phyloP scores from a whole-genome alignment of 2,113 vertebrate species.

The Sarotherodon lohbergeri region DNA sequence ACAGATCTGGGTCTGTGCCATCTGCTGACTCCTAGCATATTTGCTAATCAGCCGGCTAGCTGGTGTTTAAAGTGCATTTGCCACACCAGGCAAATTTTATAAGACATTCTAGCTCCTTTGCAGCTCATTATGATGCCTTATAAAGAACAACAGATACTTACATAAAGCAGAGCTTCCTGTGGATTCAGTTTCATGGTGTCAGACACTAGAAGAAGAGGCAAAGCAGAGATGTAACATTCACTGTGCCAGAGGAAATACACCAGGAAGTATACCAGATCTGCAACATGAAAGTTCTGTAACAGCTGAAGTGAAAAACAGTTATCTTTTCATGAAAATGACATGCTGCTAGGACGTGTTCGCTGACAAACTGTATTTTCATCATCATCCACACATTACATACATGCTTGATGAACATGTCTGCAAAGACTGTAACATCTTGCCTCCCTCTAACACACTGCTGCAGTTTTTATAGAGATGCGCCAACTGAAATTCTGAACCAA shows the following conservation, averaged over 20 bases:
- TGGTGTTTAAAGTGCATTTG: neutral
- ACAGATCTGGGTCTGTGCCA: neutral
- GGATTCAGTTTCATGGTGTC: conserved; percentile 90
- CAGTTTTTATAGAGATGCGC: neutral
- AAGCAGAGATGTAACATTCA: neutral
- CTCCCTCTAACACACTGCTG: neutral
- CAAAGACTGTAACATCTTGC: neutral
- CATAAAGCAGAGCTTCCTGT: conserved; percentile 86
- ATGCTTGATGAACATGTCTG: neutral
- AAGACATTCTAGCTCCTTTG: neutral
- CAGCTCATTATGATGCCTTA: neutral
- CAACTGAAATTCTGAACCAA: neutral
- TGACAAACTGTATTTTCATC: neutral
- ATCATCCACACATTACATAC: neutral
- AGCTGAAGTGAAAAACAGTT: neutral
- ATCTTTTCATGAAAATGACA: neutral
- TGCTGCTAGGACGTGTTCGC: neutral
- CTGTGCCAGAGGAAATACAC: neutral
- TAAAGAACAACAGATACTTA: conserved; percentile 69
- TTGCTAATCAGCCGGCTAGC: neutral
- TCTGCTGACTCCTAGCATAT: neutral
- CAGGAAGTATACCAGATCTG: neutral
- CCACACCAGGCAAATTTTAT: neutral
- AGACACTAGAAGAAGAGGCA: conserved; percentile 69
- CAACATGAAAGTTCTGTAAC: neutral